Percentiles rank a stretch among this genome's conserved stretches.
Evolutionary conservation across 2,113 vertebrate genomes (phyloP).

Genomic region (Oostethus manadensis): DNA sequence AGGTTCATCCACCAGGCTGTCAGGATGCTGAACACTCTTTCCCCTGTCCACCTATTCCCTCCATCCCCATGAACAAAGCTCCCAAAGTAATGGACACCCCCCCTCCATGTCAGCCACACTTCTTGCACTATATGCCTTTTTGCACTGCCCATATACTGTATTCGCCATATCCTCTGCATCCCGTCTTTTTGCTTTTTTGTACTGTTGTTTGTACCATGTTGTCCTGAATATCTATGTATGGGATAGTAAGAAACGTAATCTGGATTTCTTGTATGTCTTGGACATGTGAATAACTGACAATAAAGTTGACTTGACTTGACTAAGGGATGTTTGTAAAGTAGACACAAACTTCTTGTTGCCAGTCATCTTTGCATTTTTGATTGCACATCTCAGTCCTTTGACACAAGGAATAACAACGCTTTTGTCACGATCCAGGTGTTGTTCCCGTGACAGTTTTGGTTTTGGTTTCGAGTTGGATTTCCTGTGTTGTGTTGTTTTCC

Average conservation of each 20-base stretch:
- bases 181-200: background rate
- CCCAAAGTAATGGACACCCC: background rate
- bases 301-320: background rate
- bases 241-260: background rate
- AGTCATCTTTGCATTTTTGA: too few relatives aligned
- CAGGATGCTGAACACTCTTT: background rate
- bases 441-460: too few relatives aligned
- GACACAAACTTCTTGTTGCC: too few relatives aligned
- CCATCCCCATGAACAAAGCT: background rate
- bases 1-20: background rate
- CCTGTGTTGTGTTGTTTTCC: too few relatives aligned
- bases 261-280: background rate
- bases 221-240: too few relatives aligned
- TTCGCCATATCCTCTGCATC: background rate
- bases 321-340: too few relatives aligned
- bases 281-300: background rate
- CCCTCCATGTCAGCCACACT: too few relatives aligned
- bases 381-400: too few relatives aligned
- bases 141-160: background rate
- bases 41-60: background rate
- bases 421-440: too few relatives aligned
- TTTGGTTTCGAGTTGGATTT: too few relatives aligned
- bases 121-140: too few relatives aligned
- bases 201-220: background rate
- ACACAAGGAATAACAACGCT: too few relatives aligned